A percentile compares a stretch with the other conserved stretches of the same genome.
These are phyloP conservation scores for Chunga burmeisteri DNA, from an alignment of 2,113 vertebrate genomes.

Conservation along the genomic window DNA sequence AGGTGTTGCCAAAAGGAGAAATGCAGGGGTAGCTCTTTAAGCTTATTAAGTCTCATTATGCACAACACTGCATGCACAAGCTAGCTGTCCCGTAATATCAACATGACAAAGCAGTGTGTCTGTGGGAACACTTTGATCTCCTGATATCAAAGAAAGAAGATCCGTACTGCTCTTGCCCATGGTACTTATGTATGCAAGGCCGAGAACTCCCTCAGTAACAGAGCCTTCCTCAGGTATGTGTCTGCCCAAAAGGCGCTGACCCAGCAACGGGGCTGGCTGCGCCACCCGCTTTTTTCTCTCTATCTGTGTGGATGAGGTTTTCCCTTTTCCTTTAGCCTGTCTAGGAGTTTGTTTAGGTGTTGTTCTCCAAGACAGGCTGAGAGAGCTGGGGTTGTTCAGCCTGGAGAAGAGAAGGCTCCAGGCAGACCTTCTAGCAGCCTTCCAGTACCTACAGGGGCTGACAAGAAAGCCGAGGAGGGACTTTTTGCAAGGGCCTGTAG, in stretches of 20 bases:
- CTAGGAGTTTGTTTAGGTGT: background rate
- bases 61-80: background rate
- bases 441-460: too few species aligned
- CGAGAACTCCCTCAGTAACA: background rate
- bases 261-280: background rate
- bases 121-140: background rate
- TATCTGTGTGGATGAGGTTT: background rate
- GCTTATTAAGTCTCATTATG: slow-evolving; percentile 18
- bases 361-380: background rate
- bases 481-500: too few species aligned
- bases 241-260: background rate
- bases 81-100: background rate
- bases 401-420: too few species aligned
- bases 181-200: background rate
- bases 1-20: background rate
- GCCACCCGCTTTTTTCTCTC: background rate
- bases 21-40: background rate
- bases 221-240: background rate
- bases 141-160: background rate
- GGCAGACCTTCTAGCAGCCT: too few species aligned
- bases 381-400: too few species aligned
- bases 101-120: background rate
- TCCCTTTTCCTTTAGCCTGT: background rate
- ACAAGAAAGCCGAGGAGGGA: too few species aligned
- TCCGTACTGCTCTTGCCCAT: background rate